phyloP scores from a whole-genome alignment of 2,113 vertebrate species.

The Coturnix japonica region DNA sequence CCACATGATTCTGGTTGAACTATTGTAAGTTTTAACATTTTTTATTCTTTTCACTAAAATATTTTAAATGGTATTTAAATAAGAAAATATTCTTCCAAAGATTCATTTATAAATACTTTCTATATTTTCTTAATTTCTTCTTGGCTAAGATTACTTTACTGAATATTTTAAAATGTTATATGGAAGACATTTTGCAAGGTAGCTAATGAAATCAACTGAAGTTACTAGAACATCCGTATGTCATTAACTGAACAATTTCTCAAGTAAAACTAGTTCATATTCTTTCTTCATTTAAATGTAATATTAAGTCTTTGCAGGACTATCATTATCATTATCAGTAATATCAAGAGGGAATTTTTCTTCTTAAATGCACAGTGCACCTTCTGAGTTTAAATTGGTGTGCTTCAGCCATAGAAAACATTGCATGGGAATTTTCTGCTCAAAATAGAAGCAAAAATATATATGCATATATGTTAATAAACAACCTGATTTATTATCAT shows the following conservation, averaged over 20 bases:
- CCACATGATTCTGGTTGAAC: background rate
- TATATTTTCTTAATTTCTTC: background rate
- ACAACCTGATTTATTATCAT: fast-evolving
- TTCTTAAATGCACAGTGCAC: background rate
- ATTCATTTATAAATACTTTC: background rate
- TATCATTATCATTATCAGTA: background rate
- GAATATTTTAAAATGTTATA: background rate
- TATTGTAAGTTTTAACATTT: background rate
- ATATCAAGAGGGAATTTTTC: background rate
- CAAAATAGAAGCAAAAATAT: background rate
- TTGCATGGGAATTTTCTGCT: background rate
- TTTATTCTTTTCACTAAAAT: background rate
- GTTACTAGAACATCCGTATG: background rate
- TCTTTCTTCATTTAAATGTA: background rate
- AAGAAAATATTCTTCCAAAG: background rate
- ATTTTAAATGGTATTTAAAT: background rate
- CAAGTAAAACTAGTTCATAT: background rate
- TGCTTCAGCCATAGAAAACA: background rate
- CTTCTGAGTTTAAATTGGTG: background rate
- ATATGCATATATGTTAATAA: background rate
- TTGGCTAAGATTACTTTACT: background rate
- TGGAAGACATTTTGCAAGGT: background rate
- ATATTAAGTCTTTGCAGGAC: background rate
- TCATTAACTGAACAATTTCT: background rate
- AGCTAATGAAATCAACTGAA: background rate